Conservation (phyloP, 2,113 vertebrate genomes). For the Henicopernis longicauda region DNA sequence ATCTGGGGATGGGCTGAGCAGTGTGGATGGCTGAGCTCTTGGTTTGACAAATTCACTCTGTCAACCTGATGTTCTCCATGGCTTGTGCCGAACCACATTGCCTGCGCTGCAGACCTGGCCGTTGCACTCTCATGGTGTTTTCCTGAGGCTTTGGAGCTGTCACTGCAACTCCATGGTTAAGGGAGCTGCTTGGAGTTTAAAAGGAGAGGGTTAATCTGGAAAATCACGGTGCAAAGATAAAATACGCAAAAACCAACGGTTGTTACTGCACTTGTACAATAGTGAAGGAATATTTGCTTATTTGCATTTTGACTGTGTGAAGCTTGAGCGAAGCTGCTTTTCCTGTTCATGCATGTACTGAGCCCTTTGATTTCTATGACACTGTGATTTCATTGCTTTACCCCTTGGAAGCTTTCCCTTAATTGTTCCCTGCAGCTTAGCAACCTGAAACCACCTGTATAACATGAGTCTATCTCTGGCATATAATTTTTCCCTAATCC, state of each 20-base stretch:
- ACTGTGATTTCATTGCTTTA: not conserved
- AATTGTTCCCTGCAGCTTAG: not conserved
- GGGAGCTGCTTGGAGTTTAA: not conserved
- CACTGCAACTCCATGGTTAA: not conserved
- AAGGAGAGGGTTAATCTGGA: not conserved
- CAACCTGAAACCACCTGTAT: not conserved
- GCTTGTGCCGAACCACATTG: not conserved
- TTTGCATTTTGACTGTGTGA: not conserved
- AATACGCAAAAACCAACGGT: not conserved
- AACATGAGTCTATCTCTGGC: not conserved
- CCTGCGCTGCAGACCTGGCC: not conserved
- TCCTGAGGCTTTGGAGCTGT: not conserved
- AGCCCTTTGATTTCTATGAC: not conserved
- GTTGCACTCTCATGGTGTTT: not conserved
- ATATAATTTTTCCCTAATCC: no score
- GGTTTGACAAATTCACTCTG: not conserved
- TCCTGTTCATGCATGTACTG: not conserved
- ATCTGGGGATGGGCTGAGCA: not conserved
- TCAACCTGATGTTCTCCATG: not conserved
- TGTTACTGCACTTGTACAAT: fast-evolving
- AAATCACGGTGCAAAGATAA: not conserved
- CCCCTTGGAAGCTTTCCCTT: not conserved
- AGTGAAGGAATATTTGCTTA: not conserved
- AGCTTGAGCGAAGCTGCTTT: not conserved
- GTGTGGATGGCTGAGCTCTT: not conserved